These are phyloP conservation scores for Lasioglossum malachurum DNA, from an alignment of 2,888 invertebrate genomes.

Conservation along the genomic window DNA sequence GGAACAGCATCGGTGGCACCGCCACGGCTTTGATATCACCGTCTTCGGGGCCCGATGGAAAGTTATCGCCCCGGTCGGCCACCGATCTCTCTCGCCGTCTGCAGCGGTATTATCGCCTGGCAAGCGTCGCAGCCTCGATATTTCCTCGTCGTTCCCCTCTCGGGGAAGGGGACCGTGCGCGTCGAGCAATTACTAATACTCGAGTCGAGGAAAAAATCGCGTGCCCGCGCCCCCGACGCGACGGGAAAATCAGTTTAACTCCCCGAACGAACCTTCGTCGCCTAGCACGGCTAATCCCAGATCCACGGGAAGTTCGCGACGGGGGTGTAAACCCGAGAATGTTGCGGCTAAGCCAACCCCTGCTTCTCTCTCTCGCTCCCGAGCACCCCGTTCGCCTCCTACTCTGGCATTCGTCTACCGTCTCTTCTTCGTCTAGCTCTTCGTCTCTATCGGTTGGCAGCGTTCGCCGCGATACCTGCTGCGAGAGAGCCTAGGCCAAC, in stretches of 20 bases:
- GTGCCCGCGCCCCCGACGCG: constrained; percentile 24
- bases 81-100: background rate
- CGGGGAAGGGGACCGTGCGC: background rate
- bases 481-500: constrained; percentile 43
- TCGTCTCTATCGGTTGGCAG: constrained; percentile 47
- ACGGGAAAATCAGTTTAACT: constrained; percentile 69
- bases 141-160: background rate
- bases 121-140: background rate
- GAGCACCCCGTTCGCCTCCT: background rate
- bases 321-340: constrained; percentile 76
- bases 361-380: background rate
- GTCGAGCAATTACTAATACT: constrained; percentile 1
- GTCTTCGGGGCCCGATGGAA: constrained; percentile 31
- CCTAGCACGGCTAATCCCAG: constrained; percentile 70
- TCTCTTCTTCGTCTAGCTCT: constrained; percentile 5
- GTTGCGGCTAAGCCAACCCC: constrained; percentile 72
- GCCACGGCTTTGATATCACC: constrained; percentile 15
- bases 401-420: background rate
- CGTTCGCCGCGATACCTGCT: constrained; percentile 57
- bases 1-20: background rate
- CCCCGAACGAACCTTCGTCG: constrained; percentile 59
- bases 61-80: constrained; percentile 13
- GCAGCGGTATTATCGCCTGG: background rate
- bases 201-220: constrained; percentile 25
- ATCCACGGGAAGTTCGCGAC: constrained; percentile 69